Evolutionary conservation across 2,113 vertebrate genomes (phyloP), one percentile per base, ranked within the genome.

Genomic region (Arenaria interpres): DNA sequence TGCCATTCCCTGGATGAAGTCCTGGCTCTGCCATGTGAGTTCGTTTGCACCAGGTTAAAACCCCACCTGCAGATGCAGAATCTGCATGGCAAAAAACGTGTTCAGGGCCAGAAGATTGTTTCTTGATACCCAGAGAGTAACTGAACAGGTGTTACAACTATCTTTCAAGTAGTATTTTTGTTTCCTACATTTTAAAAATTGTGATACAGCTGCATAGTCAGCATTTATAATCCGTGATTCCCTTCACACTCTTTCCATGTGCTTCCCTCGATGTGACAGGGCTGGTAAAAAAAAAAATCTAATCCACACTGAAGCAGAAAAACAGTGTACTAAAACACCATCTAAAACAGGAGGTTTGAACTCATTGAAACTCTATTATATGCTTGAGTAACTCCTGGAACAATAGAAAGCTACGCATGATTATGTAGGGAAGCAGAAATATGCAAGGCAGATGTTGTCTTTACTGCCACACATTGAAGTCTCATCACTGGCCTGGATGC

Each of bases 291-390:
- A 19, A 54, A 37, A 43, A 10, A 74, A 23, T 24, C 24, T 35
- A 90, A 88, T 83, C 48, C 46, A 71, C 35, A 27, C 62, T 89
- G 59, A 97, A 73, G 66, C 53, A 96, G 80, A 53, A 94, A 96
- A 97, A 46, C 63, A 95, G n/a, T 19, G 85, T 67, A 41, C 73
- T 89, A 78, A 97, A 97, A 79, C 59, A 84, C 74, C 51, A 81
- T 88, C 89, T 72, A 95, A 98, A 97, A 41, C 90, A 96, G 93
- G 78, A 97, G 84, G 66, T 89, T 67, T 97, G 82, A 97, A 95
- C 71, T 92, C 94, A 93, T 32, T 89, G 94, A 63, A 97, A 96
- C 80, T 97, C 95, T 97, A 96, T 97, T 96, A 93, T 97, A 97
- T 95, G 93, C 95, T 85, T 89, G 94, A 97, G 51, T 71, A 92